These are phyloP conservation scores for Carollia perspicillata DNA, from an alignment of 2,113 vertebrate genomes.

Conservation along the genomic window DNA sequence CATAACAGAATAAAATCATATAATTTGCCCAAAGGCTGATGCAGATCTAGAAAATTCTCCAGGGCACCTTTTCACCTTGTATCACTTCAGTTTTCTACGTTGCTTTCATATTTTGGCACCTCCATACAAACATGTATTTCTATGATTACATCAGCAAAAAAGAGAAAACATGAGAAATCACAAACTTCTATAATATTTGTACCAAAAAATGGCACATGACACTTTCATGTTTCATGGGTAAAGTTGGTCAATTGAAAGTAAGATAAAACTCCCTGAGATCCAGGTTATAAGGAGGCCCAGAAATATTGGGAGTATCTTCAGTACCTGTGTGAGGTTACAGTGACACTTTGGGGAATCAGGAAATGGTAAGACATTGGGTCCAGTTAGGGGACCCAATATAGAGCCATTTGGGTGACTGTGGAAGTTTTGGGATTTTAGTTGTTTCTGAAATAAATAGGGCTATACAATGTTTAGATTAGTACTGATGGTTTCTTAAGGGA, in stretches of 20 bases:
- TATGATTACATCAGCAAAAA: not conserved
- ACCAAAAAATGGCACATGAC: not conserved
- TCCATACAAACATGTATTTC: not conserved
- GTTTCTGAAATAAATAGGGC: conserved; percentile 24
- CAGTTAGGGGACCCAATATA: not conserved
- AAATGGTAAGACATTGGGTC: not conserved
- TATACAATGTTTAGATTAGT: not conserved
- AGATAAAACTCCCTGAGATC: not conserved
- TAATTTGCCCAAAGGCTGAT: not conserved
- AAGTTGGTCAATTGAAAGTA: not conserved
- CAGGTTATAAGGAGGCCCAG: not conserved
- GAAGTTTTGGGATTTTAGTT: not conserved
- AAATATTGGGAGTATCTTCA: not conserved
- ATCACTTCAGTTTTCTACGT: not conserved
- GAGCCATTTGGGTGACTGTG: not conserved
- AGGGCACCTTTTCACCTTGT: not conserved
- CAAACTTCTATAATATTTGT: not conserved
- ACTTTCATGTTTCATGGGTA: not conserved
- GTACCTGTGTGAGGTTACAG: rapidly evolving
- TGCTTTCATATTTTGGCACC: not conserved
- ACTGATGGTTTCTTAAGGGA: not conserved
- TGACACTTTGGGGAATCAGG: not conserved
- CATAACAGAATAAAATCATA: not conserved
- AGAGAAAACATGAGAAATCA: not conserved
- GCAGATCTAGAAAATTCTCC: not conserved